Percentiles rank a stretch among this genome's conserved stretches.
phyloP scores from a whole-genome alignment of 1,140 invertebrate species.

The Harpegnathos saltator region DNA sequence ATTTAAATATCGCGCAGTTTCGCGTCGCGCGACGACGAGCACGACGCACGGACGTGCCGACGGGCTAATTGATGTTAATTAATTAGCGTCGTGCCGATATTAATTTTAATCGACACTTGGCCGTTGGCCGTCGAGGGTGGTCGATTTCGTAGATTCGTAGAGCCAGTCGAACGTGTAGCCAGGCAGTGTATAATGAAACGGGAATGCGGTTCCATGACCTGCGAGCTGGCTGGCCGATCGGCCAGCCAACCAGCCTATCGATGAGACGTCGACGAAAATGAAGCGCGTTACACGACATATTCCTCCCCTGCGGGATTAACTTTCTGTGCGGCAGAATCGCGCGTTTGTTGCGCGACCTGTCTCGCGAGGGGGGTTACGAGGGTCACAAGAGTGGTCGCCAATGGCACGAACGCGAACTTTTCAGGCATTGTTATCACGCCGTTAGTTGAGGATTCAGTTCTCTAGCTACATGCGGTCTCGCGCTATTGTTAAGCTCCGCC shows the following conservation, averaged over 20 bases:
- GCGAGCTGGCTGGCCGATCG: too few relatives aligned
- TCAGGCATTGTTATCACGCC: conserved; percentile 65
- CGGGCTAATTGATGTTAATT: conserved; percentile 27
- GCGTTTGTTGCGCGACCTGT: neutral
- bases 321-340: too few relatives aligned
- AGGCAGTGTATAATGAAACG: too few relatives aligned
- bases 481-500: conserved; percentile 12
- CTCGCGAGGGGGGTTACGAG: too few relatives aligned
- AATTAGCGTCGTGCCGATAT: neutral
- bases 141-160: too few relatives aligned
- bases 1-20: conserved; percentile 19
- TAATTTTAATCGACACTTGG: conserved; percentile 38
- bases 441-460: conserved; percentile 64
- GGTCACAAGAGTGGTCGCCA: neutral
- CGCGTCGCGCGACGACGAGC: neutral
- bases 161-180: too few relatives aligned
- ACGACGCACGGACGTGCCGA: neutral
- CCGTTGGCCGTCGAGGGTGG: neutral
- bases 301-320: too few relatives aligned
- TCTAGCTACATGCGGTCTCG: neutral
- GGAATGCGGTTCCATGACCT: too few relatives aligned
- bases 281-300: too few relatives aligned
- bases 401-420: conserved; percentile 38
- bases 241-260: too few relatives aligned
- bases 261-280: too few relatives aligned